Base-by-base conservation (phyloP, 1,140 invertebrate genomes). In the Theocolax elegans region DNA sequence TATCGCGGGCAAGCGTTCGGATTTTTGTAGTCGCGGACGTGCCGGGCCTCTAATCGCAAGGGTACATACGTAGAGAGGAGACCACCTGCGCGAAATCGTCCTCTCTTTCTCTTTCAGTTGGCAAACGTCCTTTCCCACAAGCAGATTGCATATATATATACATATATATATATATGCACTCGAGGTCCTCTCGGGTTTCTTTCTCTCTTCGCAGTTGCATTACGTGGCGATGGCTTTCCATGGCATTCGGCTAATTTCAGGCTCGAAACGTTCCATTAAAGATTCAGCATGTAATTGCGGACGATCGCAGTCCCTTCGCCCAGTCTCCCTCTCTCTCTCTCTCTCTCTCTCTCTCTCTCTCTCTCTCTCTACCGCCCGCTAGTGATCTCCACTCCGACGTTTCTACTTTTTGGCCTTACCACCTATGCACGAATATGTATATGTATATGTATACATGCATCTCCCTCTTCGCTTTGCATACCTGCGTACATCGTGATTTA, bases 201-300 rank as follows among this genome's bases (percentile, higher is more conserved):
- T n/a, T n/a, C n/a, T n/a, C n/a, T n/a, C n/a, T n/a, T n/a, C n/a
- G n/a, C 19, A 64, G 51, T 75, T 74, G 66, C 74, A 76, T 79
- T 75, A 80, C 78, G 78, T 75, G 77, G 78, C 81, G 81, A 83
- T 83, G 76, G 79, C 78, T 82, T 83, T 84, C 81, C 81, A 77
- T 82, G 75, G 78, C 67, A 82, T 83, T 83, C 83, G 78, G 82
- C 82, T 85, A 85, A 85, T 85, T 85, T 77, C 82, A 85, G 81
- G 74, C 81, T 85, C 78, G 77, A 83, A 85, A 83, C 81, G 80
- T 85, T 82, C 82, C 81, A 85, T 85, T 85, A 85, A 85, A 85
- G 82, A 85, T 85, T 85, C 83, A 85, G 82, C 83, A 82, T 85
- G 82, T 85, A 85, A 85, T 85, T 85, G 84, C 83, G 80, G 78